Base-by-base conservation (phyloP, 2,888 invertebrate species). In the Polietes domitor region DNA sequence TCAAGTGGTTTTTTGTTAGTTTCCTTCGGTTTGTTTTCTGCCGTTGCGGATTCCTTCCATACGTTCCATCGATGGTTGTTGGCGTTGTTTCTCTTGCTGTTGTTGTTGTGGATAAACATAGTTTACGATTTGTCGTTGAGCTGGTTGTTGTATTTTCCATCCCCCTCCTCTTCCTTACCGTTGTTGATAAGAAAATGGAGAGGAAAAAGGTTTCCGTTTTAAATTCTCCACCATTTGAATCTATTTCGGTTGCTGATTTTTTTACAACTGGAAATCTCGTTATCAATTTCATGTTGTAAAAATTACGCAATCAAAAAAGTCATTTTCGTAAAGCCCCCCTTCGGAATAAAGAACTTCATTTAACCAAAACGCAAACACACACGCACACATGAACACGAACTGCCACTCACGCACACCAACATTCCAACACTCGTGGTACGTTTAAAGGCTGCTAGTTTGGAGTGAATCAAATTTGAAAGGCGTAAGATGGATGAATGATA, bases 211-310 rank as follows among this genome's bases (percentile, higher is more conserved):
- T 65, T 76, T 68, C 24, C 12, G n/a, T 43, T 58, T 58, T 58
- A 73, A 72, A 55, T 72, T 53, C 37, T 17, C 53, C 19, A 41
- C 58, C 55, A 73, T 61, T 73, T 58, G 73, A 55, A 73, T 21
- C 41, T 61, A 73, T 73, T 73, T 58, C 21, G 47, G 3, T 53
- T 71, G 32, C 15, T 26, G 55, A 55, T 55, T 72, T 55, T n/a
- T 55, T 24, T 26, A 32, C 47, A 63, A 37, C 50, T 21, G 21
- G 12, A 76, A 61, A 76, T 65, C 72, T 63, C 71, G 76, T 76
- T 80, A 80, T 85, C 82, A 85, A 82, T 85, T 85, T 82, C 80
- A 82, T 80, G 77, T 85, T 53, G 74, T 75, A 74, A 80, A 80
- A 85, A 77, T 82, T 82, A 79, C 77, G 77, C 80, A 85, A 82